Evolutionary conservation across 2,113 vertebrate species (phyloP), one percentile per base, ranked within the genome.

Genomic region (Spheniscus mendiculus): DNA sequence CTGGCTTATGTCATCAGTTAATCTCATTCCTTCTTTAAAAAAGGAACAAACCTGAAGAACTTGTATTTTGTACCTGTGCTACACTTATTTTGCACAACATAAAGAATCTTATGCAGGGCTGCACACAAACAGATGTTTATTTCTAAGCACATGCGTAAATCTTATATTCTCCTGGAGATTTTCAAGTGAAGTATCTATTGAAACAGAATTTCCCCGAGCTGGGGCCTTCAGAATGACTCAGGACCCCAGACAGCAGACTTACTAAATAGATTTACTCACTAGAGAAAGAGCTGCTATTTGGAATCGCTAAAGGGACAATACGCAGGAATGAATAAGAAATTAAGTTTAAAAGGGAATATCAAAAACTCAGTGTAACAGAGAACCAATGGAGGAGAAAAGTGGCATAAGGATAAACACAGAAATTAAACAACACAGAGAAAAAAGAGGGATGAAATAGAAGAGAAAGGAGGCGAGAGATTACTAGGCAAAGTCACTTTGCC

Each of bases 401-500:
- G 26, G 85, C 45, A 2, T 29, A 42, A 26, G 14, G 21, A 65
- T 86, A 78, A 90, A 90, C 0, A 1, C 22, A 77, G 52, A 87
- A 88, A 87, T 85, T 56, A 86, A 95, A 89, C 59, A 92, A 50
- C 63, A 34, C 23, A 20, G 67, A 58, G 74, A 42, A 81, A 89
- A 61, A 69, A 50, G 14, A 78, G 23, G 18, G 50, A 71, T 91
- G 74, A 58, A 92, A 14, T 36, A 74, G 77, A 69, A 76, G 65
- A 81, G 85, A 70, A 92, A 93, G 76, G 61, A 96, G 59, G 67
- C 3, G 10, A 50, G 76, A 83, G 84, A 90, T 76, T 74, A 87
- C 29, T 6, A 73, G 82, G 78, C 92, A 93, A 96, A 97, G 96
- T 91, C 84, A 83, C 86, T 79, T 13, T 86, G 85, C 77, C 90